Conservation (phyloP, 2,888 invertebrate genomes). For the Lithosia quadra region DNA sequence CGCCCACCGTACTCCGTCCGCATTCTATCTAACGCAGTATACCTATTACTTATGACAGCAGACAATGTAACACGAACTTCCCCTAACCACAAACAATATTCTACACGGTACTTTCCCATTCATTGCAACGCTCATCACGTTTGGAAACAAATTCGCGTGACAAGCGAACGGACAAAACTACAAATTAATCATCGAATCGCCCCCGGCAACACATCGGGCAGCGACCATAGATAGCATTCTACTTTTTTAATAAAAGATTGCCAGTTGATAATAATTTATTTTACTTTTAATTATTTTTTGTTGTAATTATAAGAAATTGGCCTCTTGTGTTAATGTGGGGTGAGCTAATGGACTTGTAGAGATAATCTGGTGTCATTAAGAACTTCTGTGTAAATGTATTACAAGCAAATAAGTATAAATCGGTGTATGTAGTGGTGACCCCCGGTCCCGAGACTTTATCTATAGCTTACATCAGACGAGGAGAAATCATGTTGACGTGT, state of each 20-base stretch:
- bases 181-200: slow-evolving; percentile 33
- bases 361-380: background rate
- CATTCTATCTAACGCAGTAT: background rate
- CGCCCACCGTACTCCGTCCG: background rate
- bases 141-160: slow-evolving; percentile 49
- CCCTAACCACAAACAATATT: slow-evolving; percentile 15
- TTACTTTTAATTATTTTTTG: slow-evolving; percentile 24
- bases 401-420: too few relatives aligned
- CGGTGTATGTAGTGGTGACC: too few relatives aligned
- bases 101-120: slow-evolving; percentile 20
- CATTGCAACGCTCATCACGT: slow-evolving; percentile 41
- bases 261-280: slow-evolving; percentile 26
- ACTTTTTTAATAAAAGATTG: slow-evolving; percentile 33
- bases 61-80: background rate
- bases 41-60: slow-evolving; percentile 4
- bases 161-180: slow-evolving; percentile 31
- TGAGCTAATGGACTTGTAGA: background rate
- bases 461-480: too few relatives aligned
- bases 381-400: background rate
- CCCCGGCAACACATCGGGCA: slow-evolving; percentile 24
- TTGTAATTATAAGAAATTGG: slow-evolving; percentile 21
- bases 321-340: background rate
- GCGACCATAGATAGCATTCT: slow-evolving; percentile 19
- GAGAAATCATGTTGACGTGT: too few relatives aligned
- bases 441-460: too few relatives aligned